Conservation (phyloP, 2,797 vertebrate species). For the Melanotaenia maccullochi region DNA sequence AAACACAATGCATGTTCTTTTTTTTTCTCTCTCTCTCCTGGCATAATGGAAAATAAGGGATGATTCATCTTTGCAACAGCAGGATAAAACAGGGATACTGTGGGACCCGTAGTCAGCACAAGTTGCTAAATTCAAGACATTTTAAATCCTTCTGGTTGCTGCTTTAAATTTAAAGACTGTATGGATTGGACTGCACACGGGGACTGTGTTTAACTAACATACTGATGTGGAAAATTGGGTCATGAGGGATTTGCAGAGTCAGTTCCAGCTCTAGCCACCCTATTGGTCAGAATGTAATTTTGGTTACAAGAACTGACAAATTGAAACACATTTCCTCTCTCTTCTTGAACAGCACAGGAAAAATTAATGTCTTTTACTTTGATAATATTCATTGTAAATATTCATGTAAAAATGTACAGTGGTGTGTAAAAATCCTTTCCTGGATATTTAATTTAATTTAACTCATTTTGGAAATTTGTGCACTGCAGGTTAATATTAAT, state of each 20-base stretch:
- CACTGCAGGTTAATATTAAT: constrained; percentile 6
- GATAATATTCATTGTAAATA: neutral
- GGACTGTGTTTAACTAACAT: constrained; percentile 30
- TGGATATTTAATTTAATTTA: neutral
- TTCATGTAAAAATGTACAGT: too few relatives aligned
- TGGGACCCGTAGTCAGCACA: neutral
- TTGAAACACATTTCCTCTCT: constrained; percentile 19
- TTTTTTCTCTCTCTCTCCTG: neutral
- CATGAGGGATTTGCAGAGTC: constrained; percentile 32
- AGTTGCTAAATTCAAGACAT: constrained; percentile 2
- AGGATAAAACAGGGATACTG: constrained; percentile 4
- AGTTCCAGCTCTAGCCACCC: constrained; percentile 19
- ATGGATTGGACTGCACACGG: constrained; percentile 15
- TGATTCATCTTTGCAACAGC: constrained; percentile 27
- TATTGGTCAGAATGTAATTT: constrained; percentile 36
- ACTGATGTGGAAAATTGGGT: constrained; percentile 58
- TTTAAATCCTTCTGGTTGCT: constrained; percentile 14
- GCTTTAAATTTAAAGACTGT: constrained; percentile 40
- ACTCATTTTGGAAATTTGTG: neutral
- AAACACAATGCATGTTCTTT: constrained; percentile 4
- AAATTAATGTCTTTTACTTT: constrained; percentile 1
- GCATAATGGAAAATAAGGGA: neutral
- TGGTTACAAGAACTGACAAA: constrained; percentile 27
- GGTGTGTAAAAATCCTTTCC: neutral
- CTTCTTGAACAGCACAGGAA: neutral